Conservation (phyloP, 1,140 invertebrate genomes). For the Venturia canescens region DNA sequence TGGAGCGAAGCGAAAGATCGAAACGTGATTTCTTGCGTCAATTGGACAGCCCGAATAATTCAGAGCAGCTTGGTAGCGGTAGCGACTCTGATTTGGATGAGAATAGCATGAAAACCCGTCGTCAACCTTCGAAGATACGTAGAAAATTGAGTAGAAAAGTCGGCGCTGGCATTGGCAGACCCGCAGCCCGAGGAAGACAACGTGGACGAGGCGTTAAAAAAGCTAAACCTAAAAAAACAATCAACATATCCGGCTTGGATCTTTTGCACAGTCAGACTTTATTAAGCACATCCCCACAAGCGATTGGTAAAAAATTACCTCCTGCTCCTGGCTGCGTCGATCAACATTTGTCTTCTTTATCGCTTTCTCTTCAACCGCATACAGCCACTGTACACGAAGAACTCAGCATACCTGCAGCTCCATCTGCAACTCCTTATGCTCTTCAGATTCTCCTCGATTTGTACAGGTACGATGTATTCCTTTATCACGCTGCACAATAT, state of each 20-base stretch:
- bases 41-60: constrained; percentile 71
- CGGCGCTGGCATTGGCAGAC: constrained; percentile 69
- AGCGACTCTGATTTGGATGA: constrained; percentile 71
- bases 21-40: constrained; percentile 73
- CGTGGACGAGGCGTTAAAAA: constrained; percentile 77
- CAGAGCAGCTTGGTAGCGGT: constrained; percentile 67
- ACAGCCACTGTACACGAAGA: constrained; percentile 85
- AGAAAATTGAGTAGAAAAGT: constrained; percentile 74
- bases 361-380: constrained; percentile 77
- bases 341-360: constrained; percentile 89
- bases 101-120: constrained; percentile 64
- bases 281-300: constrained; percentile 87
- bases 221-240: constrained; percentile 80
- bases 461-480: constrained; percentile 74
- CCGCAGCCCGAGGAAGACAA: constrained; percentile 70
- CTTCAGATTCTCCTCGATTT: constrained; percentile 91
- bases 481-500: no score
- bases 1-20: constrained; percentile 69
- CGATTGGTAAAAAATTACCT: constrained; percentile 82
- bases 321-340: constrained; percentile 93
- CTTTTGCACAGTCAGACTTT: constrained; percentile 93
- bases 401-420: constrained; percentile 86
- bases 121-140: constrained; percentile 71
- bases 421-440: constrained; percentile 88
- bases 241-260: constrained; percentile 90